A percentile compares a stretch with the other conserved stretches of the same genome.
Evolutionary conservation across 2,797 vertebrate genomes (phyloP).

Genomic region (Geotria australis): DNA sequence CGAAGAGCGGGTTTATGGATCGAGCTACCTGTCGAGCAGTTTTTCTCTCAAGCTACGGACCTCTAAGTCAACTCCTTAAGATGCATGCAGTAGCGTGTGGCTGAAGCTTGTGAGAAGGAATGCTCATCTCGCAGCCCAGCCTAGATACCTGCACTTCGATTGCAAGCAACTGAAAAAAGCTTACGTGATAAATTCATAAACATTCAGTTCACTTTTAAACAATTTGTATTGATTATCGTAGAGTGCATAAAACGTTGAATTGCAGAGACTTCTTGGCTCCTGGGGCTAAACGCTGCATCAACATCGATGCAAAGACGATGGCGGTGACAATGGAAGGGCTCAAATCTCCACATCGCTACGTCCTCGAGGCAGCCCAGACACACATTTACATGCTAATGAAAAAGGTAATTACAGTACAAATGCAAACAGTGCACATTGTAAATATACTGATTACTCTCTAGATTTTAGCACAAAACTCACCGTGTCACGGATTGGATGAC

Average conservation of each 20-base stretch:
- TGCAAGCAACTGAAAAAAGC: neutral
- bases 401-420: constrained; percentile 21
- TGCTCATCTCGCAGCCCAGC: neutral
- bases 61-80: no score
- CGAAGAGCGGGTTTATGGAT: no score
- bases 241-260: rapidly evolving
- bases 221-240: neutral
- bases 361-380: constrained; percentile 56
- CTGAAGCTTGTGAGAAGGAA: no score
- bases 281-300: constrained; percentile 54
- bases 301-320: constrained; percentile 81
- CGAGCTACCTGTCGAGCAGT: no score
- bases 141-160: neutral
- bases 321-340: constrained; percentile 43
- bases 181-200: neutral
- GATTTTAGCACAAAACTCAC: no score
- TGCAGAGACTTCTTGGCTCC: constrained; percentile 49
- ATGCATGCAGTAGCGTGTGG: no score
- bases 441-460: no score
- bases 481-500: no score
- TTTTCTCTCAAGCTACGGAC: no score
- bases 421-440: no score
- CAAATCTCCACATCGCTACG: constrained; percentile 34
- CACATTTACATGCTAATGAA: constrained; percentile 96
- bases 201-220: neutral